Conservation (phyloP, 2,888 invertebrate species). For the Chouioia cunea region DNA sequence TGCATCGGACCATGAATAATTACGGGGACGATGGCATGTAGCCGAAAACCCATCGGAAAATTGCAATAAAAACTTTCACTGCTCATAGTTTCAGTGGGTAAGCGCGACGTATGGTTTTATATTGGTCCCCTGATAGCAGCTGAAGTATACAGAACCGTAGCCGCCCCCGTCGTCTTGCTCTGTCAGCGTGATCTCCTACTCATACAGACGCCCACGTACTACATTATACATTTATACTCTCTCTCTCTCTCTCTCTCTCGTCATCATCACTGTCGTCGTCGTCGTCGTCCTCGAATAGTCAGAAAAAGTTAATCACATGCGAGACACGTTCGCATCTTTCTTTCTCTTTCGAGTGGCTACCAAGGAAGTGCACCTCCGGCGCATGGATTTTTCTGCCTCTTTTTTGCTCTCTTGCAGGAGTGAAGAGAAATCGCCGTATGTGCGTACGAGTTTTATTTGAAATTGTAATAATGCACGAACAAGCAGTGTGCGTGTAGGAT, state of each 20-base stretch:
- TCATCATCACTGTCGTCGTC: background rate
- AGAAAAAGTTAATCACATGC: slow-evolving; percentile 53
- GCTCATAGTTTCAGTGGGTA: slow-evolving; percentile 26
- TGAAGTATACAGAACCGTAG: background rate
- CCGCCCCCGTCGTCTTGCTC: slow-evolving; percentile 18
- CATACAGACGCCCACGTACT: slow-evolving; percentile 42
- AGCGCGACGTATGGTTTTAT: background rate
- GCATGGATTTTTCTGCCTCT: too few relatives aligned
- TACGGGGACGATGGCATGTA: too few relatives aligned
- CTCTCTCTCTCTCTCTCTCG: background rate
- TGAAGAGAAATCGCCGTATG: slow-evolving; percentile 7
- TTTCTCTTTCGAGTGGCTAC: background rate
- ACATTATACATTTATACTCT: slow-evolving; percentile 22
- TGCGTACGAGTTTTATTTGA: slow-evolving; percentile 20
- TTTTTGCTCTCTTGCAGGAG: too few relatives aligned
- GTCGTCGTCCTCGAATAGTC: slow-evolving; percentile 56
- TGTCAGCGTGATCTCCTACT: slow-evolving; percentile 39
- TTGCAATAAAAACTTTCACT: slow-evolving; percentile 39
- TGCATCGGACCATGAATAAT: too few relatives aligned
- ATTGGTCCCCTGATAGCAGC: background rate
- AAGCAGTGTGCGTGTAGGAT: slow-evolving; percentile 23
- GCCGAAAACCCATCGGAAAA: background rate
- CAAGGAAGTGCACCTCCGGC: slow-evolving; percentile 5
- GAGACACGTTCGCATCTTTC: slow-evolving; percentile 53
- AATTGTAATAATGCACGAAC: slow-evolving; percentile 22